A percentile compares a stretch with the other conserved stretches of the same genome.
These are phyloP conservation scores for Hesperophylax magnus DNA, from an alignment of 1,140 invertebrate genomes.

Conservation along the genomic window DNA sequence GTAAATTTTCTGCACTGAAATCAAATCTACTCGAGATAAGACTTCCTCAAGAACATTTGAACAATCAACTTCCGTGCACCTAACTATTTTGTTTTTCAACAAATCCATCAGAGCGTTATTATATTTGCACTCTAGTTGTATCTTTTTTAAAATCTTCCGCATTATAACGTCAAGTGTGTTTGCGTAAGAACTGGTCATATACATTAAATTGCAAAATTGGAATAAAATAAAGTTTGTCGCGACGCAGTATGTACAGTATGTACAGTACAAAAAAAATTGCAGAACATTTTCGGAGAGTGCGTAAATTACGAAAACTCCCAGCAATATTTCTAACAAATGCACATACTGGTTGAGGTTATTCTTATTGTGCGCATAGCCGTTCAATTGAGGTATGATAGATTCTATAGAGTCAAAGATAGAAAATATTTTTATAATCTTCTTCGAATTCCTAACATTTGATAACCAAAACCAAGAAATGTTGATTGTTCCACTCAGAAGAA, in stretches of 20 bases:
- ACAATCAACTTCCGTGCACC: background rate
- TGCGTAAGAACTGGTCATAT: background rate
- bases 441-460: too few relatives aligned
- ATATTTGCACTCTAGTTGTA: background rate
- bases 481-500: too few relatives aligned
- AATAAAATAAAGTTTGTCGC: background rate
- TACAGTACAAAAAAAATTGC: background rate
- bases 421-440: too few relatives aligned
- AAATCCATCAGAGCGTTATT: background rate
- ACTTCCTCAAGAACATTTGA: background rate
- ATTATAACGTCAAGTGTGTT: background rate
- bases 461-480: too few relatives aligned
- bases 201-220: background rate
- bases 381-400: background rate
- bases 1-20: background rate
- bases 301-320: background rate
- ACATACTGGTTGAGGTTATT: background rate
- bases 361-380: background rate
- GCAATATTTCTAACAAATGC: background rate
- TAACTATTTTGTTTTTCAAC: background rate
- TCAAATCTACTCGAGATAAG: background rate
- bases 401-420: too few relatives aligned
- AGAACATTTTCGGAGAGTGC: background rate
- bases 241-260: background rate
- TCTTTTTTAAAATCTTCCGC: background rate